Percentiles rank a stretch among this genome's conserved stretches.
phyloP scores from a whole-genome alignment of 1,140 invertebrate genomes.

The Acromyrmex echinatior region DNA sequence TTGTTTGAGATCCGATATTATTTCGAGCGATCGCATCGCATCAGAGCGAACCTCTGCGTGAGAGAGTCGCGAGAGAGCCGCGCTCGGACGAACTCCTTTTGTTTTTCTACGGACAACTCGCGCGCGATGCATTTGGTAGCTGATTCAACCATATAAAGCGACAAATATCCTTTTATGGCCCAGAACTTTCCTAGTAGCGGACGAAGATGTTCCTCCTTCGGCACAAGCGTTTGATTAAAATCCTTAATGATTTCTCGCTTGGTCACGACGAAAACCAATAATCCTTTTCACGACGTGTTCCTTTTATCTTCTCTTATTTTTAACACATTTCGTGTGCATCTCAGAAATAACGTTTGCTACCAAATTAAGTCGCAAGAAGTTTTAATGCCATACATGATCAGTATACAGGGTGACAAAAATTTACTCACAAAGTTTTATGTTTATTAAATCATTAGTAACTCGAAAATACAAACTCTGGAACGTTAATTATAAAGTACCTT shows the following conservation, averaged over 20 bases:
- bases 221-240: conserved; percentile 76
- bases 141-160: conserved; percentile 83
- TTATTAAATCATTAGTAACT: too few relatives aligned
- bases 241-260: conserved; percentile 61
- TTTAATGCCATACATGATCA: neutral
- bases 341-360: neutral
- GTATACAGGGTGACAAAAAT: too few relatives aligned
- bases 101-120: conserved; percentile 80
- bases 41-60: conserved; percentile 57
- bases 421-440: too few relatives aligned
- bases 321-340: neutral
- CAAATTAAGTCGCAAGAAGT: neutral
- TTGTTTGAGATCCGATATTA: conserved; percentile 64
- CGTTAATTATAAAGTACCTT: too few relatives aligned
- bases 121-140: conserved; percentile 83
- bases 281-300: neutral
- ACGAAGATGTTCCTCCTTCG: conserved; percentile 70
- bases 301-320: neutral
- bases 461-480: too few relatives aligned
- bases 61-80: conserved; percentile 59
- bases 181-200: conserved; percentile 81
- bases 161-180: conserved; percentile 83
- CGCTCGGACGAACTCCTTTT: conserved; percentile 76
- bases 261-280: conserved; percentile 11
- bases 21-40: conserved; percentile 76